These are phyloP conservation scores for Physeter macrocephalus DNA, from an alignment of 2,113 vertebrate species.

Conservation along the genomic window DNA sequence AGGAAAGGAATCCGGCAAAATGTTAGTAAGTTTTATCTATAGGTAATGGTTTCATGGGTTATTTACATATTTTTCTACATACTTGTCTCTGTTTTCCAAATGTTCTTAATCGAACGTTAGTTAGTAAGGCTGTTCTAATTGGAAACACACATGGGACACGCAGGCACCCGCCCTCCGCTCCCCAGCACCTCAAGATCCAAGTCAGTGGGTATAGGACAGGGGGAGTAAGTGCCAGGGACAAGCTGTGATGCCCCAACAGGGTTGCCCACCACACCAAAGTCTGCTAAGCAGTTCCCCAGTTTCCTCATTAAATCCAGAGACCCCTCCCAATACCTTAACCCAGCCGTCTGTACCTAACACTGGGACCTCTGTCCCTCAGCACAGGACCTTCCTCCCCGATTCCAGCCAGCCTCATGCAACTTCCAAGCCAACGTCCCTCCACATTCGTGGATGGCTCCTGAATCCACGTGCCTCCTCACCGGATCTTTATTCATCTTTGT, in stretches of 20 bases:
- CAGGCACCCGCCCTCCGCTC: too few species aligned
- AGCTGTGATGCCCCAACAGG: neutral
- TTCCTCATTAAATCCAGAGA: neutral
- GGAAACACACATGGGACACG: neutral
- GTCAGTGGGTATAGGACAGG: neutral
- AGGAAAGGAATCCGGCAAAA: neutral
- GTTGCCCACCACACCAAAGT: neutral
- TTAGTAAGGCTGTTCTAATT: neutral
- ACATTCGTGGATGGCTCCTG: neutral
- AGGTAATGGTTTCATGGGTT: neutral
- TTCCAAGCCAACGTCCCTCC: neutral
- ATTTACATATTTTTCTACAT: neutral
- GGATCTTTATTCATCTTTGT: neutral
- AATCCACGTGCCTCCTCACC: neutral
- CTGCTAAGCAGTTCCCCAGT: accelerated
- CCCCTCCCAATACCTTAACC: too few species aligned
- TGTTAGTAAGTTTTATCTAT: neutral
- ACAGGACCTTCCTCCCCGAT: neutral
- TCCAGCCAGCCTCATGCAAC: neutral
- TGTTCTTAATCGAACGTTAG: neutral
- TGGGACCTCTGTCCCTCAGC: neutral
- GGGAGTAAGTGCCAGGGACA: neutral
- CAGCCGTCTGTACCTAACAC: neutral
- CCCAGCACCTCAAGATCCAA: too few species aligned
- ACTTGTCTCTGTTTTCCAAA: neutral